Percentiles rank a stretch among this genome's conserved stretches.
Evolutionary conservation across 30 jellyfish, hydroid and myxozoan species (phyloP).

Genomic region (Sanderia malayensis): DNA sequence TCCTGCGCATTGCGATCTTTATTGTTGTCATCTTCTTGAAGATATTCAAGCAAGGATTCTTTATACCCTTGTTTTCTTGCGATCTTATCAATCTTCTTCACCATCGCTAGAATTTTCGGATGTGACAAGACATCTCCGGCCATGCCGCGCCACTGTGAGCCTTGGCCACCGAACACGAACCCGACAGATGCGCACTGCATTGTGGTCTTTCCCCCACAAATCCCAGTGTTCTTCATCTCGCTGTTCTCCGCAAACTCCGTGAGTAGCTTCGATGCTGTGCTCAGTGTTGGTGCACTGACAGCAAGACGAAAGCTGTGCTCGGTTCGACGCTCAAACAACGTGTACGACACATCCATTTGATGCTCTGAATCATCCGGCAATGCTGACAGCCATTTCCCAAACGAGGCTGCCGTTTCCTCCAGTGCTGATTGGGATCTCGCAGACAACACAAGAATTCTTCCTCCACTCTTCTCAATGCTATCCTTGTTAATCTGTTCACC

Average conservation of each 20-base stretch:
- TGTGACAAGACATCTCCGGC: constrained; percentile 47
- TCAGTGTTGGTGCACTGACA: constrained; percentile 21
- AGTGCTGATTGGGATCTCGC: constrained; percentile 53
- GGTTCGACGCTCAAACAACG: constrained; percentile 53
- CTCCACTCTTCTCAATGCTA: not conserved
- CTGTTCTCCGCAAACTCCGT: constrained; percentile 16
- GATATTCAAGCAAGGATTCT: constrained; percentile 40
- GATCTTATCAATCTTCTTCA: constrained; percentile 20
- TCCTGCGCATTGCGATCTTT: constrained; percentile 1
- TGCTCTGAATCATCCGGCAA: constrained; percentile 33
- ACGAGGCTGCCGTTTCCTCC: constrained; percentile 27
- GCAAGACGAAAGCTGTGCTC: constrained; percentile 49
- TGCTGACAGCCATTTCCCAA: constrained; percentile 42
- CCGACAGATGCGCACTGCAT: constrained; percentile 36
- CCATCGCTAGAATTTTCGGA: not conserved
- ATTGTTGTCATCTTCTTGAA: constrained; percentile 19
- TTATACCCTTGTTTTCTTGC: constrained; percentile 46
- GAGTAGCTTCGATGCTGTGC: constrained; percentile 21
- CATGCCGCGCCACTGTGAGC: constrained; percentile 83
- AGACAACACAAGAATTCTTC: constrained; percentile 27
- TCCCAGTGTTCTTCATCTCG: constrained; percentile 7
- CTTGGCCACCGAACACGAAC: constrained; percentile 70
- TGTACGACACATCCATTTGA: constrained; percentile 16
- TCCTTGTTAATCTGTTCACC: not conserved
- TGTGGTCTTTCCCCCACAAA: constrained; percentile 28